Conservation (phyloP, 2,113 vertebrate species). For the Atherinomorus stipes region DNA sequence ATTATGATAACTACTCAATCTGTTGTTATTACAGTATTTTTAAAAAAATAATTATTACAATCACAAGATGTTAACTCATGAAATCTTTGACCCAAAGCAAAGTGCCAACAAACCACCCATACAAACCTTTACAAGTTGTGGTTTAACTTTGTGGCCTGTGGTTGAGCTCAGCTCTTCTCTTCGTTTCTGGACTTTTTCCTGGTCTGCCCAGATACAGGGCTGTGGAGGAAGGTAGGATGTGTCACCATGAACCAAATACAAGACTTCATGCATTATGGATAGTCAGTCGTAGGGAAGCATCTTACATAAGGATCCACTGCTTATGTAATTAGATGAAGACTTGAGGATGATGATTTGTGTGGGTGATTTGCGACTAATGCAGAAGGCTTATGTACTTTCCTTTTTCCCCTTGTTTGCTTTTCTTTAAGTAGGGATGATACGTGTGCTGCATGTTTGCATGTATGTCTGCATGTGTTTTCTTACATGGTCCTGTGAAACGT, state of each 20-base stretch:
- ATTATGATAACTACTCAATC: neutral
- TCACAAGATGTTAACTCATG: neutral
- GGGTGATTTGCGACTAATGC: conserved; percentile 45
- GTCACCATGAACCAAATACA: conserved; percentile 70
- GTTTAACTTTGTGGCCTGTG: neutral
- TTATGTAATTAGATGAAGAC: conserved; percentile 69
- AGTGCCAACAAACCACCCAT: neutral
- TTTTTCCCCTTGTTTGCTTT: conserved; percentile 15
- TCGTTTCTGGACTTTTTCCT: conserved; percentile 16
- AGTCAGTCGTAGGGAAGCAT: conserved; percentile 48
- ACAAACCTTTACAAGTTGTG: neutral
- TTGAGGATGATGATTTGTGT: conserved; percentile 51
- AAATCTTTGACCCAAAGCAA: neutral
- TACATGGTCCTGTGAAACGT: conserved; percentile 44
- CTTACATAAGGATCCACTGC: conserved; percentile 66
- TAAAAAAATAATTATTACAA: too few relatives aligned
- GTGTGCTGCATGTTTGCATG: conserved; percentile 19
- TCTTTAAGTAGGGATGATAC: conserved; percentile 19
- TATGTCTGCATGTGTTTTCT: conserved; percentile 26
- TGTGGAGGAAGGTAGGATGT: conserved; percentile 62
- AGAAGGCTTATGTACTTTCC: conserved; percentile 29
- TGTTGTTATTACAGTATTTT: too few relatives aligned
- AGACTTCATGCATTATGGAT: conserved; percentile 73
- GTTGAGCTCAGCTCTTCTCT: neutral
- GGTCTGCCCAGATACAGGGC: conserved; percentile 56